A percentile compares a stretch with the other conserved stretches of the same genome.
phyloP scores from a whole-genome alignment of 53 echinoderm and acorn worm species.

The Echinometra lucunter region DNA sequence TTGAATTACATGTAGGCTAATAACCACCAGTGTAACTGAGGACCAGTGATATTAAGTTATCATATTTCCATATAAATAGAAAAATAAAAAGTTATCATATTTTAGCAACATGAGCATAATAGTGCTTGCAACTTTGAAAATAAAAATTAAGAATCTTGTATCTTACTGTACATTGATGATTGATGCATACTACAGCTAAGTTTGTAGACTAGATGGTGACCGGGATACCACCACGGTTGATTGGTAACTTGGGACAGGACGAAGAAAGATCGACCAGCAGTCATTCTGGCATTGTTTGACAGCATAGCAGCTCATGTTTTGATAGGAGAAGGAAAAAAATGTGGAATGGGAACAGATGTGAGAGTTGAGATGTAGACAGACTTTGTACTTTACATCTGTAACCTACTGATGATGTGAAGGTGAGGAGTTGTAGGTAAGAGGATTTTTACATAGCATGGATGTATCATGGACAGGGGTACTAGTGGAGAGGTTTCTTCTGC shows the following conservation, averaged over 20 bases:
- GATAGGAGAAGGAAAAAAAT: not conserved
- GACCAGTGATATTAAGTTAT: no score
- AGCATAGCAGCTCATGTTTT: constrained; percentile 39
- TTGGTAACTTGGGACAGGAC: constrained; percentile 21
- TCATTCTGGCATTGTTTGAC: constrained; percentile 53
- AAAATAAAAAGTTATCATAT: no score
- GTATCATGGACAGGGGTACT: not conserved
- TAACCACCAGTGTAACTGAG: no score
- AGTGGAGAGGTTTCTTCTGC: not conserved
- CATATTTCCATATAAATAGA: no score
- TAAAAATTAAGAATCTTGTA: no score
- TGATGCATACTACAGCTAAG: not conserved
- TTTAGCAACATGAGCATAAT: no score
- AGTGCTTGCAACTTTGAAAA: no score
- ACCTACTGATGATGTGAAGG: not conserved
- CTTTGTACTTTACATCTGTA: not conserved
- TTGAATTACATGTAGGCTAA: no score
- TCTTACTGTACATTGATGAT: no score
- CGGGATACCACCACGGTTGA: not conserved
- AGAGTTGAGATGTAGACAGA: constrained; percentile 17
- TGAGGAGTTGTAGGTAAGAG: not conserved
- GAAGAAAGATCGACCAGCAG: constrained; percentile 50
- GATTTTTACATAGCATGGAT: not conserved
- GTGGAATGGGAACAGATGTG: constrained; percentile 58
- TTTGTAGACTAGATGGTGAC: constrained; percentile 5